Percentiles rank a stretch among this genome's conserved stretches.
Conservation (phyloP, 2,888 invertebrate species). For the Pollenia labialis region DNA sequence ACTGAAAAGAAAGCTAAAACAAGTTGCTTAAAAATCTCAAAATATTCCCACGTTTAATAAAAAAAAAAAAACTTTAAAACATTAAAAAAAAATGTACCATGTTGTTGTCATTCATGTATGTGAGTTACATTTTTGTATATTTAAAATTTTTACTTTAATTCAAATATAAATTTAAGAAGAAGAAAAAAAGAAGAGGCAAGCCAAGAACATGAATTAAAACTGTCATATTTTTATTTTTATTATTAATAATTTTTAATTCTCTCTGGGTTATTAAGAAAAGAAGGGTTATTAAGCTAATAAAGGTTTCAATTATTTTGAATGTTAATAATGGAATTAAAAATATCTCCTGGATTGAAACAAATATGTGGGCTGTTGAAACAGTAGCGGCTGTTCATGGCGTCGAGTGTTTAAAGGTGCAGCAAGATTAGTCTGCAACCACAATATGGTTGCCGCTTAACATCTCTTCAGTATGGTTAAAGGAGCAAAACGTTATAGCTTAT, state of each 20-base stretch:
- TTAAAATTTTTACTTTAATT: conserved; percentile 59
- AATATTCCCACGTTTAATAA: conserved; percentile 72
- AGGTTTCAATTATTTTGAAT: conserved; percentile 19
- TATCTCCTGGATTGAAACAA: background rate
- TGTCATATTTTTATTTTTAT: conserved; percentile 31
- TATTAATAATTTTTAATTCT: background rate
- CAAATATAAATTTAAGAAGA: conserved; percentile 65
- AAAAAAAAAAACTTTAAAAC: conserved; percentile 47
- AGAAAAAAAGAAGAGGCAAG: conserved; percentile 5
- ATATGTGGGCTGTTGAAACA: conserved; percentile 20
- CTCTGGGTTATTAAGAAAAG: conserved; percentile 2
- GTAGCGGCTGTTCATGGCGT: too few species aligned
- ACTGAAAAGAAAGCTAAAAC: conserved; percentile 60
- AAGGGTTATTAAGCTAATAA: conserved; percentile 49
- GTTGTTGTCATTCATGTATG: conserved; percentile 63
- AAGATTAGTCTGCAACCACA: too few species aligned
- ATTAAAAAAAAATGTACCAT: conserved; percentile 59
- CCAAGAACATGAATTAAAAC: conserved; percentile 28
- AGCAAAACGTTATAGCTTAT: too few species aligned
- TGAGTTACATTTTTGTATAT: conserved; percentile 37
- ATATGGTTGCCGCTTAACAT: too few species aligned
- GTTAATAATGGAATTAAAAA: background rate
- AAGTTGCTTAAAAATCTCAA: conserved; percentile 59
- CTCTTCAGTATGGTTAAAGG: too few species aligned
- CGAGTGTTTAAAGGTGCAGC: too few species aligned